A percentile compares a stretch with the other conserved stretches of the same genome.
These are phyloP conservation scores for Tetragnatha montana DNA, from an alignment of 2,888 invertebrate genomes.

Conservation along the genomic window DNA sequence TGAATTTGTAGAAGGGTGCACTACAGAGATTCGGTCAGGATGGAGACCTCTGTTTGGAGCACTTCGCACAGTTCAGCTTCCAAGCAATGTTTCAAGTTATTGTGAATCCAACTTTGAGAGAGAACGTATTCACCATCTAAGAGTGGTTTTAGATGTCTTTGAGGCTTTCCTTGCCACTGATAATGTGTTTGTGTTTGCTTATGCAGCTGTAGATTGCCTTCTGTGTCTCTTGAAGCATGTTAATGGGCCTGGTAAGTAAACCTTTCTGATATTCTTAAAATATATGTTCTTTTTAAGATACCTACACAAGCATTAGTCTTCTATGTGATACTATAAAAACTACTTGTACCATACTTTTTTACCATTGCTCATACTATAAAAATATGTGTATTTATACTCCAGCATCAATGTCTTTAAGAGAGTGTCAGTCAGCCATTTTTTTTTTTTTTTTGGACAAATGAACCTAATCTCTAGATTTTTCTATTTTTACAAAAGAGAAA, in stretches of 20 bases:
- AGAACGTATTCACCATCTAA: slow-evolving; percentile 73
- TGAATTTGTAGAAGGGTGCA: slow-evolving; percentile 95
- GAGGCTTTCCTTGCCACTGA: slow-evolving; percentile 94
- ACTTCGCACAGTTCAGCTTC: slow-evolving; percentile 85
- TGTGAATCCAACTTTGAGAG: slow-evolving; percentile 50
- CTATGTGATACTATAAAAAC: not conserved
- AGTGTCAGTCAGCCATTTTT: too few relatives aligned
- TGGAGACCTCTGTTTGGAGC: slow-evolving; percentile 98
- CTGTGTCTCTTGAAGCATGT: slow-evolving; percentile 88
- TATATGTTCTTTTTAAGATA: too few relatives aligned
- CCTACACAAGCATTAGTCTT: not conserved
- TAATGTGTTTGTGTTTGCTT: slow-evolving; percentile 93
- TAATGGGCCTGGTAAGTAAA: slow-evolving; percentile 81
- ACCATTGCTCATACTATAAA: too few relatives aligned
- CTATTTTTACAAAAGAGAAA: too few relatives aligned
- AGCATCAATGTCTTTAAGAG: too few relatives aligned
- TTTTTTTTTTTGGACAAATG: too few relatives aligned
- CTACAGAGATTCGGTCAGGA: slow-evolving; percentile 94
- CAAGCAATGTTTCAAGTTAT: slow-evolving; percentile 29
- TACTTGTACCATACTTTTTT: not conserved
- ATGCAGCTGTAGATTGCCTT: slow-evolving; percentile 95
- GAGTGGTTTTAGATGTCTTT: slow-evolving; percentile 86
- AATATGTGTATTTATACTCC: too few relatives aligned
- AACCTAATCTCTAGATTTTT: too few relatives aligned
- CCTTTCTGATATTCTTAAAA: not conserved